These are phyloP conservation scores for Artibeus lituratus DNA, from an alignment of 2,797 vertebrate genomes.

Conservation along the genomic window DNA sequence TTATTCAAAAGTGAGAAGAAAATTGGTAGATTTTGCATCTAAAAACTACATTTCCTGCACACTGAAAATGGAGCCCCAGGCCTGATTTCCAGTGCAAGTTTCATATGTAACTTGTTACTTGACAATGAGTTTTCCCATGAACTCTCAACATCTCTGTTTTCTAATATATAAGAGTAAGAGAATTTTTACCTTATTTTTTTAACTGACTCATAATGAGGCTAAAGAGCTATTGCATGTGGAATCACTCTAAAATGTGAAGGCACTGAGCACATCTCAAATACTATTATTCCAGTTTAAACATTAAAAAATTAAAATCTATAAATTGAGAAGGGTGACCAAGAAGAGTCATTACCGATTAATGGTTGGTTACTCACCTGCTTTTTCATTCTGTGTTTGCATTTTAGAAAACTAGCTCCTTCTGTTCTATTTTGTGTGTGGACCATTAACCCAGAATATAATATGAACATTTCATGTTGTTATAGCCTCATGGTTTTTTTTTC, in stretches of 20 bases:
- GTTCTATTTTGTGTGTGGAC: neutral
- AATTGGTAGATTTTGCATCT: slow-evolving; percentile 53
- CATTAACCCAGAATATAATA: neutral
- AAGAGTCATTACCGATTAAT: neutral
- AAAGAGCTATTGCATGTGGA: neutral
- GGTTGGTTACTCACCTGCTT: neutral
- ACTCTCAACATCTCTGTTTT: slow-evolving; percentile 25
- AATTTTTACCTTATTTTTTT: neutral
- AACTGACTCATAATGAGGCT: neutral
- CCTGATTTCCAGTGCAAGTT: neutral
- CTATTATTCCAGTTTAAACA: neutral
- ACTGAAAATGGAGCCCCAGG: slow-evolving; percentile 18
- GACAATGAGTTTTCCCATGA: neutral
- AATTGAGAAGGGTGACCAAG: neutral
- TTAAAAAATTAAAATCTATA: neutral
- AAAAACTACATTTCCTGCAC: neutral
- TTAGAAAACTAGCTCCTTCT: neutral
- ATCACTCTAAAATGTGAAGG: neutral
- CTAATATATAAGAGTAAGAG: neutral
- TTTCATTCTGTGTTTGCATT: neutral
- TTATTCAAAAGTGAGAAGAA: slow-evolving; percentile 62
- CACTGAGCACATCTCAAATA: neutral
- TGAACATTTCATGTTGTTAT: neutral
- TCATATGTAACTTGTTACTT: neutral
- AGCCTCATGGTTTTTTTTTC: neutral